Percentiles rank a stretch among this genome's conserved stretches.
These are phyloP conservation scores for Metridium senile DNA, from an alignment of 92 coral and sea anemone genomes.

Conservation along the genomic window DNA sequence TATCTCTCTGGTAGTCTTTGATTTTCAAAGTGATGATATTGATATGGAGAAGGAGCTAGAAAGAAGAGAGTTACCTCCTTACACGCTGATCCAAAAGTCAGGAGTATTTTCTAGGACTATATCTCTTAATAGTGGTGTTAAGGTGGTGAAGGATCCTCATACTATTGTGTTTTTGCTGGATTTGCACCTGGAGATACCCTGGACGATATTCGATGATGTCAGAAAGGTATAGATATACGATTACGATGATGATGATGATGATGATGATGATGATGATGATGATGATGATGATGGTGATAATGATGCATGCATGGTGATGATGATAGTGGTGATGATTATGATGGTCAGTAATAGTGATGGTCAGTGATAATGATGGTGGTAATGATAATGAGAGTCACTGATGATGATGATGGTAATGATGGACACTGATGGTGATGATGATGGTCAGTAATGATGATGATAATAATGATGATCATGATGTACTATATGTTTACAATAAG, in stretches of 20 bases:
- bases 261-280: background rate
- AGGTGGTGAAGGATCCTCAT: conserved; percentile 55
- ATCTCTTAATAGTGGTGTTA: conserved; percentile 62
- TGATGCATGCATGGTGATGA: too few relatives aligned
- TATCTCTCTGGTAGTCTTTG: conserved; percentile 47
- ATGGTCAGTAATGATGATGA: too few relatives aligned
- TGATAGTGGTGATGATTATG: too few relatives aligned
- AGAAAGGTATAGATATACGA: conserved; percentile 59
- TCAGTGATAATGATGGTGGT: too few relatives aligned
- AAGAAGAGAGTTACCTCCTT: conserved; percentile 49
- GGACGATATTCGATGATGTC: conserved; percentile 53
- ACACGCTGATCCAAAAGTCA: conserved; percentile 42
- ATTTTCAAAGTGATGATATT: conserved; percentile 66
- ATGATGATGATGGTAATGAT: too few relatives aligned
- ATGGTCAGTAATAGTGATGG: too few relatives aligned
- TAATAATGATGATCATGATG: too few relatives aligned
- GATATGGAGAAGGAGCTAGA: conserved; percentile 48
- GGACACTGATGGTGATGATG: too few relatives aligned
- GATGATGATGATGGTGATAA: background rate
- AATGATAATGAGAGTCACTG: too few relatives aligned
- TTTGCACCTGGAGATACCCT: conserved; percentile 67
- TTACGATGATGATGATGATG: background rate
- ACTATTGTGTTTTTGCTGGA: conserved; percentile 64
- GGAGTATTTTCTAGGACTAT: conserved; percentile 60
- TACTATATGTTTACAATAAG: too few relatives aligned